Base-by-base conservation (phyloP, 2,888 invertebrate species). In the Endotricha flammealis region DNA sequence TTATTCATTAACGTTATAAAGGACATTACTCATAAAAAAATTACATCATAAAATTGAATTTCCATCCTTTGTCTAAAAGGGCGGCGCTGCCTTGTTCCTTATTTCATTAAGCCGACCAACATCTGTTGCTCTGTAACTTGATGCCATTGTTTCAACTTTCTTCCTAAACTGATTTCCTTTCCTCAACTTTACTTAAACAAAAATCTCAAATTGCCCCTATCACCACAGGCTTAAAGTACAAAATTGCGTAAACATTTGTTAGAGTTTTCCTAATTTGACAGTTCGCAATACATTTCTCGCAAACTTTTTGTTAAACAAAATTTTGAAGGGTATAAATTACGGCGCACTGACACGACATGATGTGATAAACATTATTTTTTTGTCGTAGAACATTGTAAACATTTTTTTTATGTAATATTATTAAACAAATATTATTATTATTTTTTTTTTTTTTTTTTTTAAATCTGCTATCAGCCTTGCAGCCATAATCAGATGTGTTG, bases 111-210 rank as follows among this genome's bases (percentile, higher is more conserved):
- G 63, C 60, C 56, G 45, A 55, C 52, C 57, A 70, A 62, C 76
- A 77, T 76, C 76, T 77, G 74, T 68, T 75, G 67, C 73, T 70
- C 58, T 59, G 57, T 68, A 74, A 75, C 68, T 74, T 67, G 64
- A 66, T 60, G 68, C 65, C 65, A 55, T 67, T 70, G 69, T 67
- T 67, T 64, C 53, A 71, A 73, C 63, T 73, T 72, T 63, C 59
- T 56, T 63, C 44, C 45, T 36, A 49, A 53, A 53, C 57, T 46
- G 52, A 55, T 54, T 51, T 49, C 47, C 53, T 46, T 42, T 7
- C 34, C n/a, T 29, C 36, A 29, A 24, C 34, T 25, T 29, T 28
- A 32, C 35, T 36, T 24, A 13, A 12, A 23, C 23, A 12, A 31
- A 7, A 34, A 36, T 20, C 27, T 23, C 13, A n/a, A 29, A 40